Evolutionary conservation across 1,140 invertebrate species (phyloP), one percentile per base, ranked within the genome.

Genomic region (Solen grandis): DNA sequence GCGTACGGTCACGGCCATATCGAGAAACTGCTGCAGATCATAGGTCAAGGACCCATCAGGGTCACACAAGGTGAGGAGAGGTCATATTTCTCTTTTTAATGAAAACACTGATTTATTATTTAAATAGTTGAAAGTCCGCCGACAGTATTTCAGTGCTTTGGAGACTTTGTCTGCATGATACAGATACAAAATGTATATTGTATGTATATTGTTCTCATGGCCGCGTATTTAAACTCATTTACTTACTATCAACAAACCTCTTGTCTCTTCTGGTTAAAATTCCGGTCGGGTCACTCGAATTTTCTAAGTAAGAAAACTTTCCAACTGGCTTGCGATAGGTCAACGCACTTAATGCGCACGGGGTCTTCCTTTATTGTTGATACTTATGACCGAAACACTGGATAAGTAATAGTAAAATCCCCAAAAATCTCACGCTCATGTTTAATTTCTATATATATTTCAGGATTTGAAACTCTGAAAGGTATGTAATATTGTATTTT

Each of bases 1-100:
- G 87, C 89, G 0, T 90, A 91, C 50, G 89, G 89, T 8, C 85
- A 91, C 79, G 89, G 89, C 3, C 91, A 90, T 87, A 87, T 88
- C 10, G 89, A 81, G 36, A 54, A 74, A 52, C 31, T 81, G 0
- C 4, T 73, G 27, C 76, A 70, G 55, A 52, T 79, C 29, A 8
- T 79, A 10, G 66, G 29, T 16, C 29, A 22, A 25, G 72, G 59
- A n/a, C 62, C 41, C 29, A 14, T 33, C n/a, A 68, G 35, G 41
- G 50, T 66, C 19, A 77, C 22, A 57, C 60, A 77, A 41, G 62
- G 74, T 77, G 52, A 52, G 60, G 25, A 46, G 10, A 31, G 2
- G n/a, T 60, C 1, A 27, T 3, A 13, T 8, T 60, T 22, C 35
- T 22, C 5, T 5, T 57, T 57, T 57, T n/a, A n/a, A 22, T n/a